These are phyloP conservation scores for Sander lucioperca DNA, from an alignment of 2,113 vertebrate species.

Conservation along the genomic window DNA sequence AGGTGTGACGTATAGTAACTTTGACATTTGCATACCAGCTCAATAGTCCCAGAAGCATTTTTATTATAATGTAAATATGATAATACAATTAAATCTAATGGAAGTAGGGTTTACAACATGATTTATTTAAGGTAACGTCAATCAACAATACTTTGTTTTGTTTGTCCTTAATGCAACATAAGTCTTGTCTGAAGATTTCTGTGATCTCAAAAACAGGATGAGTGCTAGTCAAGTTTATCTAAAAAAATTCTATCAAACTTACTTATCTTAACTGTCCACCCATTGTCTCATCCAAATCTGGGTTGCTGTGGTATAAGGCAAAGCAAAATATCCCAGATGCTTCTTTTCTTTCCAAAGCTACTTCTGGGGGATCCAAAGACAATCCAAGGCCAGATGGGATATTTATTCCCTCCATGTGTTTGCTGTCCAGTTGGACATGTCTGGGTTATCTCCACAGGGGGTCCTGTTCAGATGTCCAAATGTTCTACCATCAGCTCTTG, in stretches of 20 bases:
- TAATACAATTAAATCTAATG: too few relatives aligned
- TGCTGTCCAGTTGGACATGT: neutral
- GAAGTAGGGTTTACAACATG: too few relatives aligned
- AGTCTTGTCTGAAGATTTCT: too few relatives aligned
- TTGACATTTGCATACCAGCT: too few relatives aligned
- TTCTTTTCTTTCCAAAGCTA: neutral
- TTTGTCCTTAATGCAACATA: too few relatives aligned
- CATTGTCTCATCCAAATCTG: neutral
- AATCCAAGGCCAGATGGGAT: neutral
- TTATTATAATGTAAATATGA: too few relatives aligned
- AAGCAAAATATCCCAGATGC: neutral
- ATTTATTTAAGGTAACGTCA: neutral
- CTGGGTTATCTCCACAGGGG: neutral
- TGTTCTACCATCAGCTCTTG: neutral
- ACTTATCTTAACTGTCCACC: neutral
- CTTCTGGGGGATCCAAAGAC: neutral
- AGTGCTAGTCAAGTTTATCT: too few relatives aligned
- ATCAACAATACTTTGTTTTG: neutral
- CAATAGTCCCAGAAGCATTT: too few relatives aligned
- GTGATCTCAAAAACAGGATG: neutral
- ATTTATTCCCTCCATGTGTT: neutral
- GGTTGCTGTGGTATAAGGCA: neutral
- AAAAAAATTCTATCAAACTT: neutral
- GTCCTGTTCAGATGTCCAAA: neutral
- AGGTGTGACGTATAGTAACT: neutral